Percentiles rank a stretch among this genome's conserved stretches.
phyloP scores from a whole-genome alignment of 1,140 invertebrate genomes.

The Nixonia krombeini region DNA sequence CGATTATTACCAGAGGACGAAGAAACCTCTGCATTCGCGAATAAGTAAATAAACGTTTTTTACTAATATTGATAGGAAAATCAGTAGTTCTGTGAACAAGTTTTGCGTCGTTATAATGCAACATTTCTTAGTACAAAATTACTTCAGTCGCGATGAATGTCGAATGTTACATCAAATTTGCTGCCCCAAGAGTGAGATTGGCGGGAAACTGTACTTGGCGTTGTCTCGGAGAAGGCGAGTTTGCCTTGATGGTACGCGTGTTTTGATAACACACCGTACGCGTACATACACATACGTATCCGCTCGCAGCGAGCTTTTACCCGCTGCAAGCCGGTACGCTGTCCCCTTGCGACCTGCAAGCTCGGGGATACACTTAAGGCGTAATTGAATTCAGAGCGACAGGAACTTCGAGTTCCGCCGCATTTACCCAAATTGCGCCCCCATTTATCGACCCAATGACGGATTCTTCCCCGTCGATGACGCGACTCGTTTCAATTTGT shows the following conservation, averaged over 20 bases:
- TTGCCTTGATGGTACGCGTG: neutral
- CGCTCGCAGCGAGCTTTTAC: neutral
- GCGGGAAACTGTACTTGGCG: too few relatives aligned
- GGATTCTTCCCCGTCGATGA: constrained; percentile 26
- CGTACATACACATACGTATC: too few relatives aligned
- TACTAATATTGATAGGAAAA: too few relatives aligned
- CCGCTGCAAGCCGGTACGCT: constrained; percentile 3
- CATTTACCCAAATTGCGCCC: constrained; percentile 57
- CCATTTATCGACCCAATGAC: constrained; percentile 37
- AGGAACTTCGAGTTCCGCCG: constrained; percentile 46
- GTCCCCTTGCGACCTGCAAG: constrained; percentile 24
- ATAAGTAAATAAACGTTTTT: too few relatives aligned
- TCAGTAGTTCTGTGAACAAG: too few relatives aligned
- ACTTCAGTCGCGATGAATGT: too few relatives aligned
- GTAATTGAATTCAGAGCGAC: constrained; percentile 61
- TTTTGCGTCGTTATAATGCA: too few relatives aligned
- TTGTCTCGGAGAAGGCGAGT: constrained; percentile 1
- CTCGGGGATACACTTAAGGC: constrained; percentile 58
- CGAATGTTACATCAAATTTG: too few relatives aligned
- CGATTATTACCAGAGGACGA: too few relatives aligned
- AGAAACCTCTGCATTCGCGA: too few relatives aligned
- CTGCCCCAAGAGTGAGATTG: too few relatives aligned
- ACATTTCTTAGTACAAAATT: too few relatives aligned
- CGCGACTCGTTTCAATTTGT: constrained; percentile 35
- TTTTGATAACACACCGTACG: constrained; percentile 5